phyloP scores from a whole-genome alignment of 2,888 invertebrate species.

The Antheraea yamamai region DNA sequence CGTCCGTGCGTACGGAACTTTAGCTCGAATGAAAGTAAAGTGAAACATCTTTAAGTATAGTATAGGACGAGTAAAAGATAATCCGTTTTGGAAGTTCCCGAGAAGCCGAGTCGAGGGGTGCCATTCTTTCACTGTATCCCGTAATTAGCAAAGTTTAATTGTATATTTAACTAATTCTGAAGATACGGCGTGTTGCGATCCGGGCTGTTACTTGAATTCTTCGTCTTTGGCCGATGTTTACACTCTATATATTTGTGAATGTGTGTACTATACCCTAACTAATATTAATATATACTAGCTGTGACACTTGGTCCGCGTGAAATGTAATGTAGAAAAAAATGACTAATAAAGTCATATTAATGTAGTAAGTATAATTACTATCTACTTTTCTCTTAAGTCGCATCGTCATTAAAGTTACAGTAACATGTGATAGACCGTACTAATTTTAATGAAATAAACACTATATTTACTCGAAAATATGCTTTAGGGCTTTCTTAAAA shows the following conservation, averaged over 20 bases:
- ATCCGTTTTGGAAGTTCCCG: slow-evolving; percentile 14
- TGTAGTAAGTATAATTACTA: too few relatives aligned
- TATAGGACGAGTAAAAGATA: background rate
- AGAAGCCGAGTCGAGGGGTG: slow-evolving; percentile 1
- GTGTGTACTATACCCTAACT: too few relatives aligned
- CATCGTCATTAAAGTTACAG: too few relatives aligned
- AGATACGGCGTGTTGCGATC: background rate
- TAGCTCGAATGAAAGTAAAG: background rate
- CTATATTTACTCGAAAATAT: too few relatives aligned
- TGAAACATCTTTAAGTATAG: background rate
- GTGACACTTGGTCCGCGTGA: too few relatives aligned
- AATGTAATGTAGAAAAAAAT: too few relatives aligned
- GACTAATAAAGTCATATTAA: too few relatives aligned
- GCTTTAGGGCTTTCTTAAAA: too few relatives aligned
- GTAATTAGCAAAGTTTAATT: slow-evolving; percentile 28
- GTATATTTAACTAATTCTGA: slow-evolving; percentile 14
- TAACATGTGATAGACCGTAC: too few relatives aligned
- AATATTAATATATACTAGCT: too few relatives aligned
- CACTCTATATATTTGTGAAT: background rate
- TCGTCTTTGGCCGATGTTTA: background rate
- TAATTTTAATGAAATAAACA: too few relatives aligned
- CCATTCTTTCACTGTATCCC: slow-evolving; percentile 20
- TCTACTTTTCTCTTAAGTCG: too few relatives aligned
- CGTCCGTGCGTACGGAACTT: background rate
- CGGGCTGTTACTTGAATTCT: background rate